A percentile compares a stretch with the other conserved stretches of the same genome.
phyloP scores from a whole-genome alignment of 2,797 vertebrate genomes.

The Halcyon smyrnensis region DNA sequence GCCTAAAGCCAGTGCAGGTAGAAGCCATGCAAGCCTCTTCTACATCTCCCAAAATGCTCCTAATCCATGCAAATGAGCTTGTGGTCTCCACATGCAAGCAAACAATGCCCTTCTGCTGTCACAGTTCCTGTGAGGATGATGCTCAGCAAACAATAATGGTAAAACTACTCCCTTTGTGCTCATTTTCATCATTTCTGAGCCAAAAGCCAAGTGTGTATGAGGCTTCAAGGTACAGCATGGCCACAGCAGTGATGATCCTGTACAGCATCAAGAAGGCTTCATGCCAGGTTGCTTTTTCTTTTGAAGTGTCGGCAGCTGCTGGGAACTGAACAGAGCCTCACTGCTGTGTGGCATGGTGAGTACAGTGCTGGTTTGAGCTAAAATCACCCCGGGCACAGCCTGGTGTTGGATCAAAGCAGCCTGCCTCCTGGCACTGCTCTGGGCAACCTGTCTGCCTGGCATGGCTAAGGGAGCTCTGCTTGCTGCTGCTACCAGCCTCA shows the following conservation, averaged over 20 bases:
- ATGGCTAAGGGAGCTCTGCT: neutral
- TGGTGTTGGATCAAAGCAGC: neutral
- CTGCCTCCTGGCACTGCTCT: neutral
- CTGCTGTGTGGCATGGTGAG: neutral
- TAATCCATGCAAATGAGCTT: neutral
- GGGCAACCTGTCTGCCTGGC: neutral
- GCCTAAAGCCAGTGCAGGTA: neutral
- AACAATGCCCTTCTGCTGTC: accelerated
- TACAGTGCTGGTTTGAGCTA: neutral
- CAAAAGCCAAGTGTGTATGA: neutral
- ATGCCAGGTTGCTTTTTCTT: neutral
- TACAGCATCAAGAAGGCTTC: neutral
- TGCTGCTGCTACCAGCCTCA: neutral
- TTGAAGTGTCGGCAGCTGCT: neutral
- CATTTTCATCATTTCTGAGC: neutral
- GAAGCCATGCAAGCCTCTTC: neutral
- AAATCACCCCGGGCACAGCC: neutral
- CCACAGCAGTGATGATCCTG: neutral
- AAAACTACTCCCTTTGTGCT: accelerated
- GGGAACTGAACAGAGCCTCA: neutral
- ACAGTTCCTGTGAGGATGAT: neutral
- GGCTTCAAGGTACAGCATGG: neutral
- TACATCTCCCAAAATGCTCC: neutral
- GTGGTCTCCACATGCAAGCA: neutral
- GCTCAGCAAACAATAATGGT: neutral